Base-by-base conservation (phyloP, 2,888 invertebrate species). In the Phasia obesa region DNA sequence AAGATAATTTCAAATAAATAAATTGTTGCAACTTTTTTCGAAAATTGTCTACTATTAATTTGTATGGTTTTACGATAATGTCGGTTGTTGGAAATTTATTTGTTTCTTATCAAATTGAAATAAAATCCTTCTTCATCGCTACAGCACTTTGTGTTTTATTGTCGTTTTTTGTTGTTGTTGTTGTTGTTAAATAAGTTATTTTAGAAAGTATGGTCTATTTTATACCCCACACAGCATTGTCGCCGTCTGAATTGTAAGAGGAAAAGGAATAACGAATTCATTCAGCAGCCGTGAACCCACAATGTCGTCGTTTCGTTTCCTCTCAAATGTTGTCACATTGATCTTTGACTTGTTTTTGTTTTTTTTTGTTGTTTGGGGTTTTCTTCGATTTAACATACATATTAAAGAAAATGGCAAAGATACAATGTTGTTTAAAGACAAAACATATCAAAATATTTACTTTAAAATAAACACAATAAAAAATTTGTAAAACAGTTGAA, bases 311-410 rank as follows among this genome's bases (percentile, higher is more conserved):
- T 17, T 77, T 55, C 21, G 53, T 47, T 76, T 73, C 57, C 70
- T 51, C 64, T 70, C 69, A 60, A 62, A 59, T 74, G 59, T 83
- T 83, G 83, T 83, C 83, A 83, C 78, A 79, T 83, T 83, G 83
- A 83, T 83, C 83, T 83, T 83, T 83, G 83, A 83, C 83, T 83
- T 70, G 44, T 65, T 75, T 65, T 31, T n/a, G 23, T 21, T 38
- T 51, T 53, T 55, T 47, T 31, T 27, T 57, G 27, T 38, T 38
- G 13, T 51, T 53, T 23, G 17, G 9, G 51, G 23, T 62, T 51
- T 73, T 17, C 17, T 59, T 59, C 9, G 15, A 19, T 55, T 78
- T 62, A 60, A 77, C 76, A 60, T 11, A 49, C 57, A 74, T 53
- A 47, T 51, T 62, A 31, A 69, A n/a, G 2, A 42, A 42, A 4